Evolutionary conservation across 1,140 invertebrate genomes (phyloP).

Genomic region (Leptonema lineaticorne): DNA sequence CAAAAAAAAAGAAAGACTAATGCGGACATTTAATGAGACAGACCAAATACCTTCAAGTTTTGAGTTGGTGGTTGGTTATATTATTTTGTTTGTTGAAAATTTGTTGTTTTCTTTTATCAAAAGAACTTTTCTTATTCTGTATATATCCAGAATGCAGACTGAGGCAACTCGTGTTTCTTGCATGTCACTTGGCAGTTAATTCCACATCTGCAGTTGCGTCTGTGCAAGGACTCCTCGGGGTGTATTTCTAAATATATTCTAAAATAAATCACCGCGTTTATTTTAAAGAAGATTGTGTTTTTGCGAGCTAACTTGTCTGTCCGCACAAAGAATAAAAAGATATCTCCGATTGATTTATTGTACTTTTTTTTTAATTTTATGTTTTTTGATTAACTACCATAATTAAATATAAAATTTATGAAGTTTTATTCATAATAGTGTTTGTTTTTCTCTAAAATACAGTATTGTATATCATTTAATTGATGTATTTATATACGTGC

Average conservation of each 20-base stretch:
- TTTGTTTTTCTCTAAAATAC: too few species aligned
- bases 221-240: slow-evolving; percentile 13
- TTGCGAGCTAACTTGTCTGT: neutral
- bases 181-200: neutral
- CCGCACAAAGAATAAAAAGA: neutral
- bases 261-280: slow-evolving; percentile 13
- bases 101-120: too few species aligned
- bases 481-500: neutral
- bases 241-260: slow-evolving; percentile 20
- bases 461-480: neutral
- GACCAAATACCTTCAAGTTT: too few species aligned
- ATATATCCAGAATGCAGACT: too few species aligned
- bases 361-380: neutral
- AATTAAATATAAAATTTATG: too few species aligned
- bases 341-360: neutral
- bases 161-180: too few species aligned
- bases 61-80: too few species aligned
- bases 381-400: too few species aligned
- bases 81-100: too few species aligned
- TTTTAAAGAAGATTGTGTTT: slow-evolving; percentile 7
- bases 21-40: neutral
- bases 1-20: too few species aligned
- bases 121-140: too few species aligned
- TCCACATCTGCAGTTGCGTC: neutral
- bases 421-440: too few species aligned